Base-by-base conservation (phyloP, 2,113 vertebrate genomes). In the Camelus dromedarius region DNA sequence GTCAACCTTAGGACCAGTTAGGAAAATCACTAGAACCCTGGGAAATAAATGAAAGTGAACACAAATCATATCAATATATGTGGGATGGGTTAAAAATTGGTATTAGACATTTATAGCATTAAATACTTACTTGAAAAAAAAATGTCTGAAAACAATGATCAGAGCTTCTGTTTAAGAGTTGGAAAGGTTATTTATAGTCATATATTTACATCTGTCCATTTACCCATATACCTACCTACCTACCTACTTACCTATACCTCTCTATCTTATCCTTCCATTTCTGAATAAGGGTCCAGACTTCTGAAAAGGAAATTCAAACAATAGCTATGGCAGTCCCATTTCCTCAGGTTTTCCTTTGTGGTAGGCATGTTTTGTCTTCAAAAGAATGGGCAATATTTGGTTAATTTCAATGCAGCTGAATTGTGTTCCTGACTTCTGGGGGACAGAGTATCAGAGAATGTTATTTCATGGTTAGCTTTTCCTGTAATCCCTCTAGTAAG, bases 391-490 rank as follows among this genome's bases (percentile, higher is more conserved):
- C 3, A 35, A 1, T 56, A 75, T 88, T 89, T 80, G 30, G 15
- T 60, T 90, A 66, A 77, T 90, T 92, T 94, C 30, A 90, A 13
- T 26, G 32, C 14, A 66, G 32, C 22, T 84, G 13, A 84, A 73
- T 76, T 96, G 83, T 26, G 4, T 85, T 48, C 15, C 12, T 95
- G 32, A 89, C 83, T 87, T 85, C 60, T 48, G 20, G 3, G 8
- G 22, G 2, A 22, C 48, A 42, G 9, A 58, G 12, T 77, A 79
- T 83, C 35, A 93, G 42, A 56, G 35, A 73, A 48, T 76, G 32
- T 67, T 89, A 66, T 93, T 95, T 92, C 60, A 35, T 86, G 48
- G 87, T 89, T 91, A 93, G 35, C 6, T 90, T 96, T 96, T 58
- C 80, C 48, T 90, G 12, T 81, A 96, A 97, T 91, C 54, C 56